Conservation (phyloP, 2,113 vertebrate species). For the Syngnathus floridae region DNA sequence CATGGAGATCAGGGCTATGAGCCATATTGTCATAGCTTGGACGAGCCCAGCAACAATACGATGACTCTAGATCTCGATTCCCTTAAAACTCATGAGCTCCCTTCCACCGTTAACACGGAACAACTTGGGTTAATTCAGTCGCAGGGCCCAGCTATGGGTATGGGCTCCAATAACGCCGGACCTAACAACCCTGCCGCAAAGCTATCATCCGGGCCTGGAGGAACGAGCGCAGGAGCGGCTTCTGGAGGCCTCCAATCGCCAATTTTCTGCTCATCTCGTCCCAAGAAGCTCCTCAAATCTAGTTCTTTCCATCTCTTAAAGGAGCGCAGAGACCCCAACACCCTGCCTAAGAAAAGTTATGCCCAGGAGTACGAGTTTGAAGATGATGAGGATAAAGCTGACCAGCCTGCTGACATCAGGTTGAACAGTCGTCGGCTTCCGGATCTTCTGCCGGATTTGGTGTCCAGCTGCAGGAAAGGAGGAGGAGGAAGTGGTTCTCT, state of each 20-base stretch:
- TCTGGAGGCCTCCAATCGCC: constrained; percentile 77
- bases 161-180: constrained; percentile 58
- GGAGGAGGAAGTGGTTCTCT: constrained; percentile 72
- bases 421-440: constrained; percentile 85
- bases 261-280: constrained; percentile 88
- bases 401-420: constrained; percentile 86
- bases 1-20: constrained; percentile 76
- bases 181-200: constrained; percentile 64
- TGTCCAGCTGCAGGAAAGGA: constrained; percentile 84
- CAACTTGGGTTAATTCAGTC: constrained; percentile 88
- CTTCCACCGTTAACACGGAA: constrained; percentile 88
- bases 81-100: constrained; percentile 81
- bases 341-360: constrained; percentile 85
- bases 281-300: constrained; percentile 89
- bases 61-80: constrained; percentile 81
- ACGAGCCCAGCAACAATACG: constrained; percentile 66
- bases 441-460: constrained; percentile 82
- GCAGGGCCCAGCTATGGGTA: constrained; percentile 63
- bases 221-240: constrained; percentile 42
- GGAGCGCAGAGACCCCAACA: constrained; percentile 81
- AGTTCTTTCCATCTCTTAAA: constrained; percentile 88
- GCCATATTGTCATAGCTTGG: constrained; percentile 68
- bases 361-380: constrained; percentile 94
- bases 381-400: constrained; percentile 87
- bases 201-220: constrained; percentile 54